Conservation (phyloP, 2,113 vertebrate genomes). For the Holacanthus passer region DNA sequence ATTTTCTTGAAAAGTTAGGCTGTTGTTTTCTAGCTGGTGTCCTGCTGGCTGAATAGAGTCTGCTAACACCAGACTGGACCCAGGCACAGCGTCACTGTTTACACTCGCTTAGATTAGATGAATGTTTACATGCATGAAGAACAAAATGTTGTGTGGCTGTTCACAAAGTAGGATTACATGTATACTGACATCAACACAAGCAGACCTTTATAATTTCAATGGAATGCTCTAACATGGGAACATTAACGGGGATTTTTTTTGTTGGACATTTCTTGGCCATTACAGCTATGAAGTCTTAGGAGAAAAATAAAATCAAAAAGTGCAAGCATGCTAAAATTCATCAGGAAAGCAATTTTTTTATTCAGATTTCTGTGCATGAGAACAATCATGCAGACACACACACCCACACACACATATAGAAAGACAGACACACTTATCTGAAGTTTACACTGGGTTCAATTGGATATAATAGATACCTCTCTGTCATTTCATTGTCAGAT, state of each 20-base stretch:
- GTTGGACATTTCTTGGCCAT: slow-evolving; percentile 14
- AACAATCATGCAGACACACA: slow-evolving; percentile 32
- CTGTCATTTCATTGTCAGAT: slow-evolving; percentile 10
- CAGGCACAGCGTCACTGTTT: slow-evolving; percentile 47
- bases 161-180: slow-evolving; percentile 17
- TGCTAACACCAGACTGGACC: slow-evolving; percentile 5
- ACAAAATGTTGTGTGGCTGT: slow-evolving; percentile 35
- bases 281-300: slow-evolving; percentile 27
- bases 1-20: neutral
- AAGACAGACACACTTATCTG: slow-evolving; percentile 4
- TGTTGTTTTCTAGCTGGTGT: slow-evolving; percentile 26
- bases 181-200: slow-evolving; percentile 15
- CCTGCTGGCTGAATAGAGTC: slow-evolving; percentile 2
- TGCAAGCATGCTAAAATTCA: slow-evolving; percentile 47
- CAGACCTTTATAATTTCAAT: slow-evolving; percentile 22
- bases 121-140: slow-evolving; percentile 76
- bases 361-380: slow-evolving; percentile 48
- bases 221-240: slow-evolving; percentile 19
- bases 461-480: slow-evolving; percentile 42
- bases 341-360: neutral
- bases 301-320: slow-evolving; percentile 6
- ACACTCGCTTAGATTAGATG: slow-evolving; percentile 61
- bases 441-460: slow-evolving; percentile 55
- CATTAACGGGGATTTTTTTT: neutral
- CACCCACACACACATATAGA: slow-evolving; percentile 21